These are phyloP conservation scores for Odocoileus virginianus DNA, from an alignment of 2,113 vertebrate species.

Conservation along the genomic window DNA sequence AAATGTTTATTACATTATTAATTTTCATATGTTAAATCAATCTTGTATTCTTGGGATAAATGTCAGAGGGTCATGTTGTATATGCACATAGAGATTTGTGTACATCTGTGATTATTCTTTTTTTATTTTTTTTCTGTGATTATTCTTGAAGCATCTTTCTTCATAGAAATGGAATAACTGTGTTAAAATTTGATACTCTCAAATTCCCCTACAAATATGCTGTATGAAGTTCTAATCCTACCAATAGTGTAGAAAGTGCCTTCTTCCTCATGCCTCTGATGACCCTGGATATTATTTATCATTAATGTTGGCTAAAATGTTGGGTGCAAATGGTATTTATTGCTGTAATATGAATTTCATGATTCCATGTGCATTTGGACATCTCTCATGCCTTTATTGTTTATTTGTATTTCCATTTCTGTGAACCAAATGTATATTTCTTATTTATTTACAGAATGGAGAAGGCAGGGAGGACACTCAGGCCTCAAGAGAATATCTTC, in stretches of 20 bases:
- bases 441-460: conserved; percentile 27
- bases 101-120: conserved; percentile 34
- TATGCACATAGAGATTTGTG: neutral
- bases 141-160: conserved; percentile 16
- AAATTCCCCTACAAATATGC: conserved; percentile 21
- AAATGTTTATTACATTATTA: neutral
- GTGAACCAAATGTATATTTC: neutral
- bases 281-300: neutral
- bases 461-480: neutral
- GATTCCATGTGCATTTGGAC: neutral
- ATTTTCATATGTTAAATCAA: conserved; percentile 4
- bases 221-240: neutral
- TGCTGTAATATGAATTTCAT: neutral
- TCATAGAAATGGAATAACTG: conserved; percentile 13
- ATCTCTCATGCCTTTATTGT: neutral
- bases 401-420: conserved; percentile 2
- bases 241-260: neutral
- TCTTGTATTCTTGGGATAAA: conserved; percentile 7
- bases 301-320: conserved; percentile 19
- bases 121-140: neutral
- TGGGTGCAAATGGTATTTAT: neutral
- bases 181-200: conserved; percentile 39
- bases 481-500: conserved; percentile 10
- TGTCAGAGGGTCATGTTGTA: neutral
- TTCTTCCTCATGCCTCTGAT: neutral